These are phyloP conservation scores for mouse (Mus musculus) DNA, from an alignment of 2,113 vertebrate genomes.

Conservation along the genomic window GRCm39 chr3:67173501-67174000, in stretches of 20 bases:
- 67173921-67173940: neutral
- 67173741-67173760: constrained; percentile 49
- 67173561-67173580: neutral
- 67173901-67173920: neutral
- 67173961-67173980: neutral
- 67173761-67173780: constrained; percentile 57
- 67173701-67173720: constrained; percentile 59
- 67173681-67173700: constrained; percentile 57
- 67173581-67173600: neutral
- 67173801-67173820: constrained; percentile 60
- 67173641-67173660: constrained; percentile 64
- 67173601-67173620: neutral
- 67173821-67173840: constrained; percentile 46
- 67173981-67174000: neutral
- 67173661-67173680: constrained; percentile 39
- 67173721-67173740: constrained; percentile 46
- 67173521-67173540: neutral
- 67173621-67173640: neutral
- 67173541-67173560: neutral
- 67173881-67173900: neutral
- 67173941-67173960: neutral
- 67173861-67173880: neutral
- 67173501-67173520: neutral
- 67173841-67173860: constrained; percentile 9
- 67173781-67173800: constrained; percentile 54